A percentile compares a stretch with the other conserved stretches of the same genome.
phyloP scores from a whole-genome alignment of 2,888 invertebrate genomes.

The Acleris holmiana region DNA sequence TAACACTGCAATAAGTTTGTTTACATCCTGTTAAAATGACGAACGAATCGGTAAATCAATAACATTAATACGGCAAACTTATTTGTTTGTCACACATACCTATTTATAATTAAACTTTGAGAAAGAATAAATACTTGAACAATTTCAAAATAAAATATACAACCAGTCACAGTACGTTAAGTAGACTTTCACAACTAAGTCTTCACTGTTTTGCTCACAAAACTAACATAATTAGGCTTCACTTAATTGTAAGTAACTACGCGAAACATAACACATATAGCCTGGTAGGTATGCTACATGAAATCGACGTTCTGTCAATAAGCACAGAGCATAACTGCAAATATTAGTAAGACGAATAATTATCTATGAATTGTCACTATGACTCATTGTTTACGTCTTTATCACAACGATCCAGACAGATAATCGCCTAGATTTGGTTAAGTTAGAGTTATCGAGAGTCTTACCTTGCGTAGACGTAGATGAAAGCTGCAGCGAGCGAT shows the following conservation, averaged over 20 bases:
- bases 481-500: slow-evolving; percentile 37
- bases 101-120: too few species aligned
- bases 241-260: slow-evolving; percentile 8
- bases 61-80: too few species aligned
- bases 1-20: too few species aligned
- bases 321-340: slow-evolving; percentile 40
- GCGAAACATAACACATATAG: slow-evolving; percentile 16
- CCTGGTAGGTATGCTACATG: slow-evolving; percentile 7
- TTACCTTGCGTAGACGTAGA: slow-evolving; percentile 32
- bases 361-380: neutral
- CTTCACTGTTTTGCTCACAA: neutral
- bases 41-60: too few species aligned
- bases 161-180: too few species aligned
- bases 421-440: neutral
- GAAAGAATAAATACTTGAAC: too few species aligned
- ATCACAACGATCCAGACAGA: slow-evolving; percentile 15
- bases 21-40: too few species aligned
- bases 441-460: slow-evolving; percentile 20
- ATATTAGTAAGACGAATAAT: slow-evolving; percentile 39
- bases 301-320: slow-evolving; percentile 30
- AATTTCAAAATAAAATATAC: too few species aligned
- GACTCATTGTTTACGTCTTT: slow-evolving; percentile 31
- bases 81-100: too few species aligned
- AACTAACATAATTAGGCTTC: slow-evolving; percentile 24
- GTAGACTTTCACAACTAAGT: slow-evolving; percentile 6